Evolutionary conservation across 2,797 vertebrate species (phyloP).

Genomic region (Lagocephalus sceleratus): DNA sequence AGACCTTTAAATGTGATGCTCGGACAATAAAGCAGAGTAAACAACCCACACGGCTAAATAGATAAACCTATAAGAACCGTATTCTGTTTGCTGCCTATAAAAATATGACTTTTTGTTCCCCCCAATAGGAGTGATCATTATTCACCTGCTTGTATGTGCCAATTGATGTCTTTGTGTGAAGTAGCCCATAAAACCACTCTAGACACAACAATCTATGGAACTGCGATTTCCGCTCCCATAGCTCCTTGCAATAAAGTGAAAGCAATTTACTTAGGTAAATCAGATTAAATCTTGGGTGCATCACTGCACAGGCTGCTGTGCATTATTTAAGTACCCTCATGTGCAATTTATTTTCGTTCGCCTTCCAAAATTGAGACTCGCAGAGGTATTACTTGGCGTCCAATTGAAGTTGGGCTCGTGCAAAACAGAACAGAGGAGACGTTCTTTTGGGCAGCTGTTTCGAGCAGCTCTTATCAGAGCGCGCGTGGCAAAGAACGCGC

Average conservation of each 20-base stretch:
- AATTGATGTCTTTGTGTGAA: slow-evolving; percentile 10
- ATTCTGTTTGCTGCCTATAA: neutral
- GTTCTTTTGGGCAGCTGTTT: neutral
- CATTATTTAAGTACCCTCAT: neutral
- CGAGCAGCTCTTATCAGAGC: too few relatives aligned
- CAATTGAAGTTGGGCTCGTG: neutral
- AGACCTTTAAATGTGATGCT: too few relatives aligned
- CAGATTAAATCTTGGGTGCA: slow-evolving; percentile 10
- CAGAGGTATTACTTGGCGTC: neutral
- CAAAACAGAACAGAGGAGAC: neutral
- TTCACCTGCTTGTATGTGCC: neutral
- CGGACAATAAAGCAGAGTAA: neutral
- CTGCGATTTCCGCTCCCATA: slow-evolving; percentile 13
- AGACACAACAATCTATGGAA: slow-evolving; percentile 2
- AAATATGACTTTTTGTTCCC: slow-evolving; percentile 5
- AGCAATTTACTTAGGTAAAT: slow-evolving; percentile 24
- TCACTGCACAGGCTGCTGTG: slow-evolving; percentile 1
- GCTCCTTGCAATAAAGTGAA: slow-evolving; percentile 5
- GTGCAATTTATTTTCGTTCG: neutral
- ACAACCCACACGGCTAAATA: slow-evolving; percentile 7
- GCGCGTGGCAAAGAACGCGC: too few relatives aligned
- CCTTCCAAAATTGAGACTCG: neutral
- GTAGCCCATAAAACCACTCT: slow-evolving; percentile 14
- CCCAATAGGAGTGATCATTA: slow-evolving; percentile 9
- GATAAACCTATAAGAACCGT: too few relatives aligned